Percentiles rank a stretch among this genome's conserved stretches.
Conservation (phyloP, 2,888 invertebrate species). For the Frankliniella intonsa region DNA sequence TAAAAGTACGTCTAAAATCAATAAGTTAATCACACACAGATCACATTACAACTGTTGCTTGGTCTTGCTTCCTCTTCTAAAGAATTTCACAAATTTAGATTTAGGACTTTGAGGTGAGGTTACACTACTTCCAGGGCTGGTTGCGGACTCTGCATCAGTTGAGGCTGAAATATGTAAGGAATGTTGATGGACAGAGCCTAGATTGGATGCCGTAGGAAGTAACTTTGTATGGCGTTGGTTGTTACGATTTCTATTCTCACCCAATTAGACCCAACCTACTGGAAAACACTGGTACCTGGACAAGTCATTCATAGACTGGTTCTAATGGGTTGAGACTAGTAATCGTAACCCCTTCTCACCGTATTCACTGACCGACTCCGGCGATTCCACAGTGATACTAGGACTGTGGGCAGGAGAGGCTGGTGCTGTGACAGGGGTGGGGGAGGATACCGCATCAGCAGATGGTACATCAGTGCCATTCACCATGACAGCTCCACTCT, state of each 20-base stretch:
- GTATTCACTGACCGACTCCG: conserved; percentile 11
- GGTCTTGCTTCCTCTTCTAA: not conserved
- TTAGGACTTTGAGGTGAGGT: not conserved
- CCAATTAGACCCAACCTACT: not conserved
- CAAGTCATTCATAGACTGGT: not conserved
- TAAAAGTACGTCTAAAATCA: not conserved
- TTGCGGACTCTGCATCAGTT: not conserved
- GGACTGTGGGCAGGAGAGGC: not conserved
- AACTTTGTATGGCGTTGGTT: not conserved
- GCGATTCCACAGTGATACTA: not conserved
- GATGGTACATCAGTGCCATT: not conserved
- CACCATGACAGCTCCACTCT: not conserved
- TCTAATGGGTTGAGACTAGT: not conserved
- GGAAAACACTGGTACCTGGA: not conserved
- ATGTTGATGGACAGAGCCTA: not conserved
- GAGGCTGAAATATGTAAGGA: not conserved
- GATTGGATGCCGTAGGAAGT: not conserved
- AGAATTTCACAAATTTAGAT: not conserved
- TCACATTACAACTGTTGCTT: not conserved
- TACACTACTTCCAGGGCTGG: not conserved
- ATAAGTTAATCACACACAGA: conserved; percentile 1
- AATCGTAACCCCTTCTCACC: conserved; percentile 19
- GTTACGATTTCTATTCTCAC: not conserved
- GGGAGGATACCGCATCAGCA: not conserved
- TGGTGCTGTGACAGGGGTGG: not conserved